Evolutionary conservation across 2,113 vertebrate species (phyloP), one percentile per base, ranked within the genome.

Genomic region (Stegostoma tigrinum): DNA sequence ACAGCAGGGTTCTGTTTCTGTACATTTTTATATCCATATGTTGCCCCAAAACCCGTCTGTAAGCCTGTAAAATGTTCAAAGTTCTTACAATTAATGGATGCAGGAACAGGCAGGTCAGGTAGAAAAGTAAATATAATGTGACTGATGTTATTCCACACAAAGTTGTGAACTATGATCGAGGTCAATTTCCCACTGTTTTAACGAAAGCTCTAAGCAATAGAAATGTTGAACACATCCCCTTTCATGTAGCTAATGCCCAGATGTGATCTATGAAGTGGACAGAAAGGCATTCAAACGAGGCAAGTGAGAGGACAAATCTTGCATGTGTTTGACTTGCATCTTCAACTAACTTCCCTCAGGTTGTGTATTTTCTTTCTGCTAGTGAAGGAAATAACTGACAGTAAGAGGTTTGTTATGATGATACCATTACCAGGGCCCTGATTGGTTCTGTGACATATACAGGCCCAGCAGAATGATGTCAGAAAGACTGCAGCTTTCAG

Each of bases 101-200:
- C 38, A 48, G 94, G 17, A 34, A 30, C 17, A 2, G 42, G 94
- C 42, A 95, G 24, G 68, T 95, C 67, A 95, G 94, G 42, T 95
- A 52, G 94, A 68, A 95, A 75, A 52, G n/a, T 94, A 42, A 94
- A 94, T 64, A 95, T 45, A 95, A 95, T 45, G 66, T 45, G 42
- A 72, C 67, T 42, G 66, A 6, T 95, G 68, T 75, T 30, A 6
- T 72, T 95, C 94, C 67, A 34, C 68, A 95, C 48, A 27, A 95
- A 70, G 91, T 68, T 94, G 66, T 94, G 91, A 94, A 94, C 91
- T 67, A 45, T 94, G 91, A 70, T 10, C 24, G 45, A 94, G 91
- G 91, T 94, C 91, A 94, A 68, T 68, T 94, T 66, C 68, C 42
- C 67, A 95, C 68, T 95, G 68, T 70, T 70, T 95, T 48, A 95